These are phyloP conservation scores for Perca fluviatilis DNA, from an alignment of 2,113 vertebrate genomes.

Conservation along the genomic window DNA sequence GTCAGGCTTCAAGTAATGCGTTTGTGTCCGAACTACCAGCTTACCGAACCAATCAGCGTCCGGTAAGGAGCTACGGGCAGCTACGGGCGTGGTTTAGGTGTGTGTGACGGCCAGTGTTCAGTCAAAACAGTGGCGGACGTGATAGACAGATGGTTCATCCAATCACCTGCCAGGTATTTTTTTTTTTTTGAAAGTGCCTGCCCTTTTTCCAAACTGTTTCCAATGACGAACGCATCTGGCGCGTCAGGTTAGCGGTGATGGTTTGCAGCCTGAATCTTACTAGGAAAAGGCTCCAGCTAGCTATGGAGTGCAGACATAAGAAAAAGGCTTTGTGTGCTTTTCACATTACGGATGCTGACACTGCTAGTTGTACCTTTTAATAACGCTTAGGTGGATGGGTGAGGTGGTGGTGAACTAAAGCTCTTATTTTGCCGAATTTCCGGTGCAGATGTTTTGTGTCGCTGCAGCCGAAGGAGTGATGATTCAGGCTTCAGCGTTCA, in stretches of 20 bases:
- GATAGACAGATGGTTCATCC: no score
- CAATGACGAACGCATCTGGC: no score
- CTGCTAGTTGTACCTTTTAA: slow-evolving; percentile 9
- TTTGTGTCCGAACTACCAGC: no score
- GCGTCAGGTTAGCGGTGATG: neutral
- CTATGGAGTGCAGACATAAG: neutral
- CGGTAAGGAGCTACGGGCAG: no score
- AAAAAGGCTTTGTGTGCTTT: neutral
- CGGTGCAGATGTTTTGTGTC: neutral
- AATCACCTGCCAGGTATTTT: no score
- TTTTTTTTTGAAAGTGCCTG: no score
- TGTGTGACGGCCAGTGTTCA: no score
- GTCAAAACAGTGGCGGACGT: no score
- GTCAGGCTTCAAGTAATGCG: no score
- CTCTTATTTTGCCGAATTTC: neutral
- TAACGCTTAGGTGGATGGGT: neutral
- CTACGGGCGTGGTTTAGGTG: no score
- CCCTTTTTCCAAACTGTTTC: no score
- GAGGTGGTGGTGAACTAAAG: neutral
- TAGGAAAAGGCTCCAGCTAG: neutral
- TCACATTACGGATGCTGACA: neutral
- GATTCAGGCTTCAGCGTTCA: neutral
- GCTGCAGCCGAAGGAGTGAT: neutral
- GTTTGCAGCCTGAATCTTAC: neutral
- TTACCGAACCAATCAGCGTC: no score